Conservation (phyloP, 2,113 vertebrate genomes). For the Oenanthe melanoleuca region DNA sequence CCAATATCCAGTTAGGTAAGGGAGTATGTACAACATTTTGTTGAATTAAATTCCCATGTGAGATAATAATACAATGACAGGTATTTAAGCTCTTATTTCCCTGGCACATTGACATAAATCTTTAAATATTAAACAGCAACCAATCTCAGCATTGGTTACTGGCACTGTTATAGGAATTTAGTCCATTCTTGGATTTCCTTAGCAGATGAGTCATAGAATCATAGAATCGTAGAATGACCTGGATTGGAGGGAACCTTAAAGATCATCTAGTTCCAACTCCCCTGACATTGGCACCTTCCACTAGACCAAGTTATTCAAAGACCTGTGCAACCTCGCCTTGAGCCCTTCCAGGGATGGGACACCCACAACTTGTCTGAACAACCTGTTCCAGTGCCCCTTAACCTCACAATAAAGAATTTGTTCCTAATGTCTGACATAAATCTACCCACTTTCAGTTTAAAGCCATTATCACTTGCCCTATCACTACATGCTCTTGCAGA, state of each 20-base stretch:
- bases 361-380: background rate
- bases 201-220: background rate
- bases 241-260: background rate
- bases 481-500: background rate
- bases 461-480: background rate
- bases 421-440: background rate
- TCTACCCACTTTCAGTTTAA: background rate
- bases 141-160: background rate
- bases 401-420: background rate
- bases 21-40: background rate
- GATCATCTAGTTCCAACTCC: background rate
- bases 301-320: background rate
- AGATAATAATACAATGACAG: background rate
- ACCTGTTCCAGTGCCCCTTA: background rate
- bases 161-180: background rate
- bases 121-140: background rate
- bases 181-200: background rate
- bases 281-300: background rate
- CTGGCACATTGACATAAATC: background rate
- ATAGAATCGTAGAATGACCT: background rate
- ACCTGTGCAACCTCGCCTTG: fast-evolving
- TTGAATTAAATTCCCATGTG: background rate
- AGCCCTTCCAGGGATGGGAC: background rate
- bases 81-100: background rate
- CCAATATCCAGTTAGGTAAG: background rate